These are phyloP conservation scores for Indicator indicator DNA, from an alignment of 2,113 vertebrate species.

Conservation along the genomic window DNA sequence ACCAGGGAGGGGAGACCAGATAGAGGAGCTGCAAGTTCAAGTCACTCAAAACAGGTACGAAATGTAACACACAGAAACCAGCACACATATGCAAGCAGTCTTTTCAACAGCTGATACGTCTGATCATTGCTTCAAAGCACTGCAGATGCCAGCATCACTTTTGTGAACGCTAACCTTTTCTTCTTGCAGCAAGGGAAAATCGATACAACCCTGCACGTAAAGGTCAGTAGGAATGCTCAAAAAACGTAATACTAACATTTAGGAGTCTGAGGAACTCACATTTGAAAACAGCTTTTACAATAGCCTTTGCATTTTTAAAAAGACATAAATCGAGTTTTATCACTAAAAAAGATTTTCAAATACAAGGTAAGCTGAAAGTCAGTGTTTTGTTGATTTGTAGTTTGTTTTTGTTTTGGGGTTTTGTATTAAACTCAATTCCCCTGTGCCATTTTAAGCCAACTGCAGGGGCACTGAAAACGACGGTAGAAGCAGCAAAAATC, in stretches of 20 bases:
- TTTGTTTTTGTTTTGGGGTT: neutral
- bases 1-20: neutral
- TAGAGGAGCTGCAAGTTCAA: neutral
- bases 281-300: neutral
- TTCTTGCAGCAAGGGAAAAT: conserved; percentile 12
- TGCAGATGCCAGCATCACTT: neutral
- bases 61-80: neutral
- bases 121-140: neutral
- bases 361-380: neutral
- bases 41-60: neutral
- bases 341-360: neutral
- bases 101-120: neutral
- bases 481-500: neutral
- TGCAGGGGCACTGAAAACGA: neutral
- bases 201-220: neutral
- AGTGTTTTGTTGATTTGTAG: neutral
- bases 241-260: neutral
- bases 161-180: neutral
- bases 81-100: accelerated
- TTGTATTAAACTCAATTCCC: neutral
- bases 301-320: neutral
- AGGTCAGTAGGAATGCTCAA: neutral
- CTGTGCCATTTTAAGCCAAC: neutral
- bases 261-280: neutral
- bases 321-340: neutral